These are phyloP conservation scores for Archilochus colubris DNA, from an alignment of 2,113 vertebrate genomes.

Conservation along the genomic window DNA sequence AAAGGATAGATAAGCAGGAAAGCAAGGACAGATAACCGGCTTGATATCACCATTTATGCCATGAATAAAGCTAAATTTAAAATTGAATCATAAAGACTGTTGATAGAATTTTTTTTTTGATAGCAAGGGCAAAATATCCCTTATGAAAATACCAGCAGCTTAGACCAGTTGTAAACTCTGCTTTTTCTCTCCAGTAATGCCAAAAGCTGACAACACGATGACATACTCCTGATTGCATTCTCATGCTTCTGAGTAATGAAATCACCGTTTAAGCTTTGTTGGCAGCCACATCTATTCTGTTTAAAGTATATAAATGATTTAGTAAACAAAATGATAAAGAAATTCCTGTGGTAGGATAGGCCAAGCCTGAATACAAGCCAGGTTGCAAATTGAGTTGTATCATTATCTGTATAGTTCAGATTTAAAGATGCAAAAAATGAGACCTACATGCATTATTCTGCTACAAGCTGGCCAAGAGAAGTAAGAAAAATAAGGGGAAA, in stretches of 20 bases:
- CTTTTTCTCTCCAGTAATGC: background rate
- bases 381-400: background rate
- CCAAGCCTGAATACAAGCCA: conserved; percentile 5
- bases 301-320: background rate
- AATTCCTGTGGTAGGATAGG: background rate
- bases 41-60: background rate
- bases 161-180: background rate
- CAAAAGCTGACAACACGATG: background rate
- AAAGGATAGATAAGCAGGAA: background rate
- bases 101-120: background rate
- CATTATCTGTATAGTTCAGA: background rate
- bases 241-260: conserved; percentile 1
- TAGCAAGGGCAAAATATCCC: background rate
- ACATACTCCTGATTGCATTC: background rate
- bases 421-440: conserved; percentile 22
- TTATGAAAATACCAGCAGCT: background rate
- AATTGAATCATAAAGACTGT: background rate
- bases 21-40: background rate
- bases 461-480: background rate
- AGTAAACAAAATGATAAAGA: conserved; percentile 37
- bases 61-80: background rate
- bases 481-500: background rate
- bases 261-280: conserved; percentile 3
- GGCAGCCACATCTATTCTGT: background rate
- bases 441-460: conserved; percentile 10